Percentiles rank a stretch among this genome's conserved stretches.
These are phyloP conservation scores for Rhopalosiphum padi DNA, from an alignment of 1,140 invertebrate genomes.

Conservation along the genomic window DNA sequence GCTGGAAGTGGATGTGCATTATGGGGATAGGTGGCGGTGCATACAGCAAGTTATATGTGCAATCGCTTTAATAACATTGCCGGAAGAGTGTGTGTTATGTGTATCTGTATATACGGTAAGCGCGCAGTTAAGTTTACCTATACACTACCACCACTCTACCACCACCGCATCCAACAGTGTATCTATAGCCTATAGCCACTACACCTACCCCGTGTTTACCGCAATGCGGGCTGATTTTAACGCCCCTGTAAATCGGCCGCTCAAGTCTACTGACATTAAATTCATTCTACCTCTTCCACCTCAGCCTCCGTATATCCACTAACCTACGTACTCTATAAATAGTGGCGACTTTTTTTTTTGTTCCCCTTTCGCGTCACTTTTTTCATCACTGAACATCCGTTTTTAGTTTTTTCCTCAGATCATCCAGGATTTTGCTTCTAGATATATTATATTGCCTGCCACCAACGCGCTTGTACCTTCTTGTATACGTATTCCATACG, in stretches of 20 bases:
- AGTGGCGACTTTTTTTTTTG: constrained; percentile 14
- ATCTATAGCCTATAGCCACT: neutral
- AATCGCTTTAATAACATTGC: constrained; percentile 30
- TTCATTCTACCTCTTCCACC: neutral
- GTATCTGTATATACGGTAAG: neutral
- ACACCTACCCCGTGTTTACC: constrained; percentile 11
- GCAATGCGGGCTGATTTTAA: constrained; percentile 55
- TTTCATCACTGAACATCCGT: neutral
- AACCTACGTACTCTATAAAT: neutral
- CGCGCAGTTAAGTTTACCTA: constrained; percentile 37
- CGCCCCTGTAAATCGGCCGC: constrained; percentile 55
- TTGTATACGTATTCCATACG: neutral
- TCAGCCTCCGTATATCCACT: neutral
- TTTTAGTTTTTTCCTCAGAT: neutral
- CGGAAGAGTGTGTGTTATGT: neutral
- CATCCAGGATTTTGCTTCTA: neutral
- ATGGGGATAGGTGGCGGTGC: neutral
- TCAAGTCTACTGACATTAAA: constrained; percentile 39
- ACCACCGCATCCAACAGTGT: neutral
- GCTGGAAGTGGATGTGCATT: neutral
- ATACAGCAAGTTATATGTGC: neutral
- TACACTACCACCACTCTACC: neutral
- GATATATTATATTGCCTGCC: neutral
- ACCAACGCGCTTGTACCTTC: neutral
- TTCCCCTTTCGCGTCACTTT: neutral